phyloP scores from a whole-genome alignment of 2,888 invertebrate genomes.

The Hipparchia sbordonii region DNA sequence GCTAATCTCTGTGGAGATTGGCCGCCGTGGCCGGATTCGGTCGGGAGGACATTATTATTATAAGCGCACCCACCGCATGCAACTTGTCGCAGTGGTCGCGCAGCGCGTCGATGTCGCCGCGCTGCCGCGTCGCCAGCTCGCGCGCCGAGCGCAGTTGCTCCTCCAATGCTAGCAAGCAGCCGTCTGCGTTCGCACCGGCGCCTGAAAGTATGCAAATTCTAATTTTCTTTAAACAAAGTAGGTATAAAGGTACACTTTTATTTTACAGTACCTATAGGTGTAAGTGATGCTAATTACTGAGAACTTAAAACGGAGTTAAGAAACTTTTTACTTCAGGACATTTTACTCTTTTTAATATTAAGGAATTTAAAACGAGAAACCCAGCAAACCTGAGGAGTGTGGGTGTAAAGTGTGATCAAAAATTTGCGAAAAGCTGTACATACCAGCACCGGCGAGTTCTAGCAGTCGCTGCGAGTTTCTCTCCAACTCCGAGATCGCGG shows the following conservation, averaged over 20 bases:
- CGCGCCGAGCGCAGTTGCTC: constrained; percentile 89
- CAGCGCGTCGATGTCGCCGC: constrained; percentile 88
- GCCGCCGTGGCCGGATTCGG: too few species aligned
- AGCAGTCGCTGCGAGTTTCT: constrained; percentile 88
- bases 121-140: constrained; percentile 88
- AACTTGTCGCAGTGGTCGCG: constrained; percentile 87
- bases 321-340: too few species aligned
- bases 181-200: constrained; percentile 83
- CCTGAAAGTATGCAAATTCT: constrained; percentile 46
- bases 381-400: not conserved
- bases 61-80: constrained; percentile 84
- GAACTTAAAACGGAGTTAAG: too few species aligned
- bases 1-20: too few species aligned
- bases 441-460: constrained; percentile 80
- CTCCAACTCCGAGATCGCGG: constrained; percentile 88
- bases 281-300: too few species aligned
- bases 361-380: too few species aligned
- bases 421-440: not conserved
- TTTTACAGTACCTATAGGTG: too few species aligned
- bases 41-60: too few species aligned
- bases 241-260: not conserved
- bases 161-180: constrained; percentile 89
- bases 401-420: not conserved
- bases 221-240: too few species aligned
- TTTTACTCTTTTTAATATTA: too few species aligned